phyloP scores from a whole-genome alignment of 2,797 vertebrate species.

The Trematocara caparti region DNA sequence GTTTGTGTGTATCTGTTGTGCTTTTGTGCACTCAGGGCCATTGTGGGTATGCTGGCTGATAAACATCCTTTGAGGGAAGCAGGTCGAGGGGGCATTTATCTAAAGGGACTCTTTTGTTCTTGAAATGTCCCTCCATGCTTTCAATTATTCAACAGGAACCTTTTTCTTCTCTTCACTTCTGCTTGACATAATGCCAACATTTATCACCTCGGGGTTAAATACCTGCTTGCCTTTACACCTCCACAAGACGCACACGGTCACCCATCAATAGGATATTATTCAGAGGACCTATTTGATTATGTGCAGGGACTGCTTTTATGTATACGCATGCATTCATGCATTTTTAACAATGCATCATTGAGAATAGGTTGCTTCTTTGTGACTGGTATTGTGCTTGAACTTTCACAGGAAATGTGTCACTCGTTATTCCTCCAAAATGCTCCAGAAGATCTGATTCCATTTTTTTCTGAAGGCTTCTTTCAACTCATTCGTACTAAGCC shows the following conservation, averaged over 20 bases:
- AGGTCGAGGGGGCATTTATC: constrained; percentile 63
- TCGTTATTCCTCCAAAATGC: neutral
- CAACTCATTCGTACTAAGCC: neutral
- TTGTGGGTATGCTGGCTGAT: constrained; percentile 27
- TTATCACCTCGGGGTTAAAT: constrained; percentile 44
- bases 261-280: neutral
- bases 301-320: neutral
- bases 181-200: constrained; percentile 26
- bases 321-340: neutral
- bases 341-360: neutral
- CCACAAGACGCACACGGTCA: neutral
- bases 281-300: neutral
- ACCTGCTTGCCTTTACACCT: neutral
- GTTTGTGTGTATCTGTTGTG: neutral
- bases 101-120: constrained; percentile 53
- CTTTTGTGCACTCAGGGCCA: constrained; percentile 12
- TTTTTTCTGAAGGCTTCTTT: neutral
- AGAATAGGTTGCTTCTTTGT: neutral
- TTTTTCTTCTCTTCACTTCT: constrained; percentile 33
- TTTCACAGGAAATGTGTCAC: neutral
- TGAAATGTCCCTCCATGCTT: constrained; percentile 33
- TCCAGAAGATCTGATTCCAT: neutral
- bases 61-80: constrained; percentile 39
- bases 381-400: neutral
- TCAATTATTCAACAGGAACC: constrained; percentile 69